A percentile compares a stretch with the other conserved stretches of the same genome.
Conservation (phyloP, 2,113 vertebrate species). For the Microcebus tavaratra region DNA sequence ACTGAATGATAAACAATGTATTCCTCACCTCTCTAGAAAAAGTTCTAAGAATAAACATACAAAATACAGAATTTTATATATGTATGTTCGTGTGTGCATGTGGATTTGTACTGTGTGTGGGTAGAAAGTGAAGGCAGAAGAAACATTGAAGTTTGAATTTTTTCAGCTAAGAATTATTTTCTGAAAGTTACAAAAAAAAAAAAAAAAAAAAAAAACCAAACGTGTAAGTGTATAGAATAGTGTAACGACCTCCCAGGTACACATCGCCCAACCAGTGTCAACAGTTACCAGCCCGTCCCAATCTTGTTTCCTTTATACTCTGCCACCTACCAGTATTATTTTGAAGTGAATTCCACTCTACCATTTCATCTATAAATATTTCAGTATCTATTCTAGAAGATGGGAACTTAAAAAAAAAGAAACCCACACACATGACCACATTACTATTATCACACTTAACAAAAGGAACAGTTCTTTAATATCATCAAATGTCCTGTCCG, state of each 20-base stretch:
- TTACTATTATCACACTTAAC: background rate
- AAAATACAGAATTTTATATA: background rate
- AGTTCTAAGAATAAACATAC: background rate
- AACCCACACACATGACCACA: background rate
- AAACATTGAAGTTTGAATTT: background rate
- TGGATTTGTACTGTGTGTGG: too few species aligned
- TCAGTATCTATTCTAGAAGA: background rate
- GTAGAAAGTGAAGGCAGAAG: background rate
- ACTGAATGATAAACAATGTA: fast-evolving
- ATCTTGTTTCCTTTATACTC: fast-evolving
- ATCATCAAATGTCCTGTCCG: fast-evolving
- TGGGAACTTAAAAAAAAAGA: too few species aligned
- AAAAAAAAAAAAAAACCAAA: background rate
- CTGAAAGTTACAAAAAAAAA: background rate
- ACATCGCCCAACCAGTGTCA: fast-evolving
- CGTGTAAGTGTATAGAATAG: fast-evolving
- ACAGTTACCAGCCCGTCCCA: fast-evolving
- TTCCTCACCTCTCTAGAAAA: background rate
- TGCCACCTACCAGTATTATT: background rate
- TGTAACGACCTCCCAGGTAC: fast-evolving
- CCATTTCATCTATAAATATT: background rate
- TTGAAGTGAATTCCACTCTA: background rate
- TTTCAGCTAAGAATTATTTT: background rate
- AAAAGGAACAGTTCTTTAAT: background rate
- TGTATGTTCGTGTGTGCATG: background rate